Evolutionary conservation across 1,140 invertebrate species (phyloP), one percentile per base, ranked within the genome.

Genomic region (Micrasema longulum): DNA sequence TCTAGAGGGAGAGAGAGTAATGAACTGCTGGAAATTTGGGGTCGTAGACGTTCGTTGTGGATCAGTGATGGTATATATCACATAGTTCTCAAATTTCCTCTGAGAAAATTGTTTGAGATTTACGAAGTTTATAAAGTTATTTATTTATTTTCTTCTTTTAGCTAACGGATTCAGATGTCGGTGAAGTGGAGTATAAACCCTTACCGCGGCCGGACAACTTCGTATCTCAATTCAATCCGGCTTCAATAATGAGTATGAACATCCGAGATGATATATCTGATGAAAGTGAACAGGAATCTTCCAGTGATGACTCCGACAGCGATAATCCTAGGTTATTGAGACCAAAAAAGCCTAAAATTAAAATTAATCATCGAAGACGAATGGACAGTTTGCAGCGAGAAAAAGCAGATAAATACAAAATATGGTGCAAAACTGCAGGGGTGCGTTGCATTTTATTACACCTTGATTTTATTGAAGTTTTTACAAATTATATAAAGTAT

Each of bases 351-450:
- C 71, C 69, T 18, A 76, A 76, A 68, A 57, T 76, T 18, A 69
- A 70, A 53, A 66, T 76, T 7, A 76, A 73, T 41, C 45, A 50
- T 3, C 60, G 55, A 1, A 64, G 60, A 35, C 31, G 62, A 12
- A 63, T 62, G 5, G 31, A 36, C 12, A 55, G 50, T 14, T 47
- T 62, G 47, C 41, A 45, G 38, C 18, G 41, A 12, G 48, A 47
- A 18, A 75, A 75, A 31, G 16, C 41, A n/a, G 69, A 68, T 20
- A 76, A 76, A 68, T 75, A 75, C 52, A 70, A 70, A 31, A 71
- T 76, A 35, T 76, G 74, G 74, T 76, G 71, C 41, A 76, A 72
- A 48, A 73, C 70, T 38, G 71, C 72, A 16, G 65, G 71, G 63
- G 74, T 75, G 16, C 47, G 57, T 11, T 22, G 26, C 7, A 31